Base-by-base conservation (phyloP, 1,140 invertebrate species). In the Nymphalis io region DNA sequence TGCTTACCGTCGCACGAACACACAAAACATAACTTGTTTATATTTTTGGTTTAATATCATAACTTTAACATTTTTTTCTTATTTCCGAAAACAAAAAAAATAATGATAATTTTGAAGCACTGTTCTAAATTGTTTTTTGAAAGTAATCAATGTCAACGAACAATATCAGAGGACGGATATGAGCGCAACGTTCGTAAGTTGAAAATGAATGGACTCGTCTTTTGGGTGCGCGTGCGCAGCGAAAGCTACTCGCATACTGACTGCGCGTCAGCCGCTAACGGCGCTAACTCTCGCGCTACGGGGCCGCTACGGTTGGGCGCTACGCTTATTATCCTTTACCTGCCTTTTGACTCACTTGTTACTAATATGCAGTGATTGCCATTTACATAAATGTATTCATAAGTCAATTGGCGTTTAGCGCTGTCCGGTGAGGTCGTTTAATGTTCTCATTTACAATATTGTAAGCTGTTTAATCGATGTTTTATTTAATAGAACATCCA, bases 241-340 rank as follows among this genome's bases (percentile, higher is more conserved):
- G 81, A 82, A 82, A 84, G 88, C 80, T 83, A 78, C 73, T 76
- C 57, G 61, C 61, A 66, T 74, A 88, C 85, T 87, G 85, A 88
- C 67, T 63, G 78, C 76, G 76, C 74, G 69, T 68, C 69, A 74
- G 73, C 69, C 73, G 65, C 64, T 60, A 63, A 76, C 68, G 27
- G 27, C 27, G 27, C 27, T 33, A 33, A 68, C 70, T 72, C 73
- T 70, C 70, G 69, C 75, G 81, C 72, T 72, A 74, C 81, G 78
- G 72, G 65, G 74, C 76, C 73, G 84, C 82, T 86, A 85, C 85
- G 83, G 70, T 83, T 80, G 80, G 81, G 80, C 82, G 87, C 87
- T 89, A 87, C 83, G 75, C 46, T 27, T 70, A 59, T 59, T 70
- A 70, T 70, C 64, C 70, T 53, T 60, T 79, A 84, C 82, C 79